Conservation (phyloP, 2,797 vertebrate genomes). For the Phaenicophaeus curvirostris region DNA sequence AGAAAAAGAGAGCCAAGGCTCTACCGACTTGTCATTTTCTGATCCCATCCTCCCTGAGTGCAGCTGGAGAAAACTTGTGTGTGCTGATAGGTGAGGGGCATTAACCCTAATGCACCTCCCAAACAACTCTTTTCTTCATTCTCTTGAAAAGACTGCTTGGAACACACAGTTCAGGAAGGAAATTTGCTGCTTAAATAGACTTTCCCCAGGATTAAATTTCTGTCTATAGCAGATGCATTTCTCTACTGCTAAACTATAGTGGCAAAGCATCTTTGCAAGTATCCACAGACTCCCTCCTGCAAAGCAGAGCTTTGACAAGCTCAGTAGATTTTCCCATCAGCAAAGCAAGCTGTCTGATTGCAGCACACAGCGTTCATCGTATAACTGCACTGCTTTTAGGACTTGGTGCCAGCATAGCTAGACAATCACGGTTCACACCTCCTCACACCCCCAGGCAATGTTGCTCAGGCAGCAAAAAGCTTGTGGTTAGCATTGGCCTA, state of each 20-base stretch:
- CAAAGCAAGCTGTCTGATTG: slow-evolving; percentile 3
- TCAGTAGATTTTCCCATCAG: not conserved
- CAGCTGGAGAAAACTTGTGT: not conserved
- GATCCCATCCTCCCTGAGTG: not conserved
- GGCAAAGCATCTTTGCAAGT: not conserved
- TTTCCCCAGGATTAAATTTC: not conserved
- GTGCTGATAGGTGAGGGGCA: not conserved
- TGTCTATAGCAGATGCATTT: not conserved
- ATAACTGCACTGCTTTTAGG: not conserved
- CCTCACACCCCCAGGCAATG: not conserved
- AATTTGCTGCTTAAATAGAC: not conserved
- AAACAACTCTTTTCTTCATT: not conserved
- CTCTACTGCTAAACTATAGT: not conserved
- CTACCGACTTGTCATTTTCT: not conserved
- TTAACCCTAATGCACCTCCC: not conserved
- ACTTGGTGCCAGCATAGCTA: not conserved
- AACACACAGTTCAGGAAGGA: not conserved
- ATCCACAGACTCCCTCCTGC: not conserved
- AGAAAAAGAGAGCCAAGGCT: not conserved
- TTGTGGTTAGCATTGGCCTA: not conserved
- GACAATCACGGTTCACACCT: slow-evolving; percentile 25
- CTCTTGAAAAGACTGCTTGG: not conserved
- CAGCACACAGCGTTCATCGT: not conserved
- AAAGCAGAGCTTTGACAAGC: slow-evolving; percentile 29
- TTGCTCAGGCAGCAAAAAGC: not conserved